Evolutionary conservation across 2,113 vertebrate genomes (phyloP).

Genomic region (Oryzias celebensis): DNA sequence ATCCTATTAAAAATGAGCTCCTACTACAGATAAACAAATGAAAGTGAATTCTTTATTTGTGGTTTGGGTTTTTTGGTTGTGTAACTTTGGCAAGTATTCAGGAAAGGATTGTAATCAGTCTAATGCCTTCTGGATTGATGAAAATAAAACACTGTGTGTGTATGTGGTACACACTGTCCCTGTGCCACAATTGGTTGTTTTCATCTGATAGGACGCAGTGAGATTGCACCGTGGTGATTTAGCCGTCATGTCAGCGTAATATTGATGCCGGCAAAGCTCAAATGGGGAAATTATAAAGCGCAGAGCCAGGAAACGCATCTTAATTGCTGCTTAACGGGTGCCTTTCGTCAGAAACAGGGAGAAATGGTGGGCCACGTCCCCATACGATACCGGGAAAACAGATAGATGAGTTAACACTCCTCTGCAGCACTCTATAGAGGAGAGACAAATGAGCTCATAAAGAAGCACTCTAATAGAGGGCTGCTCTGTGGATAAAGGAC

Average conservation of each 20-base stretch:
- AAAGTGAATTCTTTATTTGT: not conserved
- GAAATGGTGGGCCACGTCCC: slow-evolving; percentile 62
- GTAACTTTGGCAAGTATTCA: not conserved
- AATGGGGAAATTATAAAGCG: slow-evolving; percentile 69
- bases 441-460: slow-evolving; percentile 71
- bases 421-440: slow-evolving; percentile 62
- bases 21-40: not conserved
- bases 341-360: slow-evolving; percentile 66
- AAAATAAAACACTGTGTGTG: slow-evolving; percentile 4
- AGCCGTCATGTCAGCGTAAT: slow-evolving; percentile 66
- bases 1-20: not conserved
- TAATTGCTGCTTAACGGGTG: slow-evolving; percentile 75
- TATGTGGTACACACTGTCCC: not conserved
- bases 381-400: slow-evolving; percentile 50
- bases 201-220: slow-evolving; percentile 41
- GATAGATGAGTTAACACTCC: slow-evolving; percentile 67
- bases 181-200: slow-evolving; percentile 32
- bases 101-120: slow-evolving; percentile 8
- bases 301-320: slow-evolving; percentile 73
- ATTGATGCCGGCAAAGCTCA: slow-evolving; percentile 68
- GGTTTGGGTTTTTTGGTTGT: not conserved
- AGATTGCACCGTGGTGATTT: slow-evolving; percentile 64
- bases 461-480: slow-evolving; percentile 59
- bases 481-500: slow-evolving; percentile 47
- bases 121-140: not conserved